A percentile compares a stretch with the other conserved stretches of the same genome.
These are phyloP conservation scores for Callitettix versicolor DNA, from an alignment of 1,140 invertebrate genomes.

Conservation along the genomic window DNA sequence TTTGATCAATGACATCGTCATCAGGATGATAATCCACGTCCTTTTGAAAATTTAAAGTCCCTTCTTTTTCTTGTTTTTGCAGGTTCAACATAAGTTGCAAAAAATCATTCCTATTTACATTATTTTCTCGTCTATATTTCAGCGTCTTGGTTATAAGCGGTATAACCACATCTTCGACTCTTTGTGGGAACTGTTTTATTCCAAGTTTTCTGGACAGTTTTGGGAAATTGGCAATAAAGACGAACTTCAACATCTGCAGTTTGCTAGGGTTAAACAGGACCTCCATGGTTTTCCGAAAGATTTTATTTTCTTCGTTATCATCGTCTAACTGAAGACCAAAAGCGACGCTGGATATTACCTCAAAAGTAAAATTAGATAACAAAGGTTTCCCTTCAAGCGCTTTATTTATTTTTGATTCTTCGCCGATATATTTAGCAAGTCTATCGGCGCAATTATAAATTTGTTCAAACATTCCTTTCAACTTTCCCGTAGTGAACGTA, in stretches of 20 bases:
- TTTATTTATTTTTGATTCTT: background rate
- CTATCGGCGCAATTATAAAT: slow-evolving; percentile 33
- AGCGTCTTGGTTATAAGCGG: slow-evolving; percentile 34
- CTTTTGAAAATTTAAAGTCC: background rate
- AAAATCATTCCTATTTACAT: slow-evolving; percentile 38
- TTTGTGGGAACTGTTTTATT: slow-evolving; percentile 26
- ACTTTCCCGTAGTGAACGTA: slow-evolving; percentile 45
- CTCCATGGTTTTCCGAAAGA: background rate
- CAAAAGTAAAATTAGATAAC: slow-evolving; percentile 38
- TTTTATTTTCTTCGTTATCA: background rate
- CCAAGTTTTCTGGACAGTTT: slow-evolving; percentile 20
- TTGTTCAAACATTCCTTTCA: slow-evolving; percentile 43
- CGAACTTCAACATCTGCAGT: background rate
- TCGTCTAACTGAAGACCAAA: slow-evolving; percentile 33
- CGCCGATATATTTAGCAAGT: slow-evolving; percentile 31
- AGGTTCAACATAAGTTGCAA: slow-evolving; percentile 38
- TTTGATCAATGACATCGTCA: background rate
- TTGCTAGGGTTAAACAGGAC: background rate
- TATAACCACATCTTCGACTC: slow-evolving; percentile 36
- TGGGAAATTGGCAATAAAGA: slow-evolving; percentile 18
- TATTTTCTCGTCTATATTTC: slow-evolving; percentile 34
- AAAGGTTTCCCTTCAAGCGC: background rate
- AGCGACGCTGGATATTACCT: slow-evolving; percentile 44
- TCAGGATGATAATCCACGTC: background rate
- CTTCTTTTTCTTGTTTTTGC: slow-evolving; percentile 25